A percentile compares a stretch with the other conserved stretches of the same genome.
Conservation (phyloP, 1,140 invertebrate genomes). For the Sycophaga agraensis region DNA sequence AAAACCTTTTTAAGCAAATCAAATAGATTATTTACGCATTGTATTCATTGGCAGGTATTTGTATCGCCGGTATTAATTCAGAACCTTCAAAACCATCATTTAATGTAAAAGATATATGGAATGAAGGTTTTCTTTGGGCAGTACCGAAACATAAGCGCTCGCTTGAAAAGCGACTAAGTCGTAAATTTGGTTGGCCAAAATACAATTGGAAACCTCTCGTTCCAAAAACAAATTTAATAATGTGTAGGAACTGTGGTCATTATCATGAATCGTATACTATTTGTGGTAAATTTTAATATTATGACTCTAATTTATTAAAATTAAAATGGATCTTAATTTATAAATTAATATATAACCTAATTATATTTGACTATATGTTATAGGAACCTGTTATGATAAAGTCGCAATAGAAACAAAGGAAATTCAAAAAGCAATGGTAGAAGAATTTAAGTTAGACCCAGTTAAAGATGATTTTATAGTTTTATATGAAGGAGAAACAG, state of each 20-base stretch:
- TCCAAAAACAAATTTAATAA: slow-evolving; percentile 73
- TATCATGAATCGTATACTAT: slow-evolving; percentile 73
- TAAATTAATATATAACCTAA: not conserved
- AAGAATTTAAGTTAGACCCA: slow-evolving; percentile 68
- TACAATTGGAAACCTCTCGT: slow-evolving; percentile 68
- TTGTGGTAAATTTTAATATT: slow-evolving; percentile 66
- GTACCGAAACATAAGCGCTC: slow-evolving; percentile 77
- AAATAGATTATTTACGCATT: no score
- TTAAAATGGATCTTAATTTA: no score
- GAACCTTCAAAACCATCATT: no score
- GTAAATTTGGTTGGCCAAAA: slow-evolving; percentile 70
- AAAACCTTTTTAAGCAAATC: no score
- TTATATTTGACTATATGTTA: slow-evolving; percentile 18
- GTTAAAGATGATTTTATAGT: slow-evolving; percentile 83
- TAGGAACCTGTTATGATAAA: slow-evolving; percentile 77
- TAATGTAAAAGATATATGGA: slow-evolving; percentile 66
- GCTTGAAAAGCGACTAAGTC: slow-evolving; percentile 69
- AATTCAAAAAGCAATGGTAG: slow-evolving; percentile 74
- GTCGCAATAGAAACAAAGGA: slow-evolving; percentile 76
- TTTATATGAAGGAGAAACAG: slow-evolving; percentile 78
- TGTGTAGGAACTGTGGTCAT: slow-evolving; percentile 79
- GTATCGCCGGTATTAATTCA: no score
- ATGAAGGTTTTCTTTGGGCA: slow-evolving; percentile 77
- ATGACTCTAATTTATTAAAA: not conserved
- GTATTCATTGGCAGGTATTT: no score